Evolutionary conservation across 2,797 vertebrate genomes (phyloP), one percentile per base, ranked within the genome.

Genomic region (Avahi laniger): DNA sequence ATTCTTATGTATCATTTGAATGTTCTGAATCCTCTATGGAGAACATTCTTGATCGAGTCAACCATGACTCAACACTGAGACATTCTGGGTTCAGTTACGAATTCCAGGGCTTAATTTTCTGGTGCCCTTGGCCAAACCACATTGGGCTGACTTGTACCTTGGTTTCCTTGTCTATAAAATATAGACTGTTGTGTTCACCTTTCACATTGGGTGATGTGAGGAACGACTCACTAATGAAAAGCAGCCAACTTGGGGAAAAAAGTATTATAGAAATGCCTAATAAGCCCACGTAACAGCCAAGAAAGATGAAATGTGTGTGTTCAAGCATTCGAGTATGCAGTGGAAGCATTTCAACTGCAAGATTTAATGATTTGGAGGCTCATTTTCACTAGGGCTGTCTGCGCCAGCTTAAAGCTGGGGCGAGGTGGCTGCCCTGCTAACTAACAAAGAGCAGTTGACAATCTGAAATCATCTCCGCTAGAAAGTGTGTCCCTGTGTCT

Each of bases 161-260:
- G 75, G 72, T 92, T 94, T 95, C 73, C 94, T 93, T 80, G 46
- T 91, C 89, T 96, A 59, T 96, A 95, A 97, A 93, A 89, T 85
- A 91, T 20, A 12, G n/a, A 69, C 84, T 57, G 76, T 75, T 93
- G 69, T 65, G 48, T 73, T 96, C 93, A 85, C 81, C 91, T 88
- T 92, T 93, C 57, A 89, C 57, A 92, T 0, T 88, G 63, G 63
- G 54, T 33, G 14, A 82, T 92, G 54, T 93, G 93, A 96, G 38
- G 89, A 91, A 43, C 8, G 43, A 43, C 43, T 8, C 20, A 22
- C 93, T 97, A 82, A 93, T 83, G 57, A 97, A 95, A 95, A 80
- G 78, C 63, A 95, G 89, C 75, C 63, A 93, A 83, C 11, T 88
- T 72, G 20, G 11, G 4, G 2, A 18, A 52, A 61, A 57, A 81